Base-by-base conservation (phyloP, 2,797 vertebrate genomes). In the Siniperca undulata region DNA sequence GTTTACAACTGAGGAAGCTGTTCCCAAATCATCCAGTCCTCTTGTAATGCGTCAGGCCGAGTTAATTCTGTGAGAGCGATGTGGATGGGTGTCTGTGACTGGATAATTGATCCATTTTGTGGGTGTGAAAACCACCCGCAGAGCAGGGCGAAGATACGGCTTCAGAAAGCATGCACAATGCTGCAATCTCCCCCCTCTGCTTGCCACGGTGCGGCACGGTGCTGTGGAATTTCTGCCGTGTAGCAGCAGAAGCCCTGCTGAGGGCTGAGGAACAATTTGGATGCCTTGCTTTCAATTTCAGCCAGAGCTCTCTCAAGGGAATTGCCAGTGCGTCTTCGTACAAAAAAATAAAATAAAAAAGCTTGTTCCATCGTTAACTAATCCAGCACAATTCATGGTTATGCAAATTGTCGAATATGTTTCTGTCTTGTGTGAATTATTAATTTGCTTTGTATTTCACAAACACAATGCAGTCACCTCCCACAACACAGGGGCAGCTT, bases 21-120 rank as follows among this genome's bases (percentile, higher is more conserved):
- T 70, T 86, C 71, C 77, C 74, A 82, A 85, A 88, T 87, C 80
- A 73, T 62, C 67, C 46, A 67, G 78, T 78, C 34, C 84, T 83
- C 80, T 83, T 71, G 81, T 85, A 80, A 72, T 83, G 84, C 89
- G 86, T 88, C 84, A 83, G 79, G 70, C 80, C 59, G 50, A 89
- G 81, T 87, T 93, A 93, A 93, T 90, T 91, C 88, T 83, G 77
- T 77, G 82, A 81, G 87, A 91, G 89, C 69, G 76, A 61, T 86
- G 79, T 59, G 81, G 84, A 85, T 80, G 76, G 81, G 78, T 79
- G 84, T 86, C 82, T 87, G 79, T 86, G 86, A 86, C 90, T 86
- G 84, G 90, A 89, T 93, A 92, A 94, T 92, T 93, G 90, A 93
- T 92, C 88, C 85, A 91, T 93, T 93, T 91, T 90, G 85, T 88